These are phyloP conservation scores for Amblyopsis rosae DNA, from an alignment of 2,113 vertebrate species.

Conservation along the genomic window DNA sequence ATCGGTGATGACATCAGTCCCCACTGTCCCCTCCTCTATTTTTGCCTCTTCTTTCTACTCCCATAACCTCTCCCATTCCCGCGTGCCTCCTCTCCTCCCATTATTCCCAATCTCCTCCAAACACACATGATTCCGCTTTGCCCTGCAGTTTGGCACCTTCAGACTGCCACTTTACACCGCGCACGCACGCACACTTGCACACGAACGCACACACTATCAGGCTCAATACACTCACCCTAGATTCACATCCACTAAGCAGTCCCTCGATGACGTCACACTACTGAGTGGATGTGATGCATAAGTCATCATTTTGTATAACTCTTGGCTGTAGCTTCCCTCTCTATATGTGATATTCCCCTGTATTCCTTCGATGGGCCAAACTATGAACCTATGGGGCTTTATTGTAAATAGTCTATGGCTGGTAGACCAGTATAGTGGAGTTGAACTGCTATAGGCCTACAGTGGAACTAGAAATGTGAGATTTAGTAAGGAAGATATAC, in stretches of 20 bases:
- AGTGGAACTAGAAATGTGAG: too few relatives aligned
- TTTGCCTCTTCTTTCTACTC: not conserved
- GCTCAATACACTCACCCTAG: not conserved
- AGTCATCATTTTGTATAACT: not conserved
- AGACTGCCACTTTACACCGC: slow-evolving; percentile 43
- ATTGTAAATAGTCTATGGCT: too few relatives aligned
- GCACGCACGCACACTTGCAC: not conserved
- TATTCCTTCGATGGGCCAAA: too few relatives aligned
- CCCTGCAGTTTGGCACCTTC: slow-evolving; percentile 52
- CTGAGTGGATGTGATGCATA: slow-evolving; percentile 10
- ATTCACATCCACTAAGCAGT: slow-evolving; percentile 12
- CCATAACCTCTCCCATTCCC: not conserved
- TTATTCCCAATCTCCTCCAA: not conserved
- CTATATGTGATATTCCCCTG: too few relatives aligned
- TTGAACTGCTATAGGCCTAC: too few relatives aligned
- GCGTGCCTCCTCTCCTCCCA: not conserved
- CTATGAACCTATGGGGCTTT: too few relatives aligned
- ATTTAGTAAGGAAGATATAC: too few relatives aligned
- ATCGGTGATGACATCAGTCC: not conserved
- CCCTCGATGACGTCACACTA: not conserved
- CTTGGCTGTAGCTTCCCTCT: too few relatives aligned
- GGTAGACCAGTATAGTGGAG: too few relatives aligned
- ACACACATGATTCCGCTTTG: slow-evolving; percentile 28
- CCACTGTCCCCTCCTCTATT: slow-evolving; percentile 11
- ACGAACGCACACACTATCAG: slow-evolving; percentile 3